phyloP scores from a whole-genome alignment of 2,797 vertebrate species.

The Eleutherodactylus coqui region DNA sequence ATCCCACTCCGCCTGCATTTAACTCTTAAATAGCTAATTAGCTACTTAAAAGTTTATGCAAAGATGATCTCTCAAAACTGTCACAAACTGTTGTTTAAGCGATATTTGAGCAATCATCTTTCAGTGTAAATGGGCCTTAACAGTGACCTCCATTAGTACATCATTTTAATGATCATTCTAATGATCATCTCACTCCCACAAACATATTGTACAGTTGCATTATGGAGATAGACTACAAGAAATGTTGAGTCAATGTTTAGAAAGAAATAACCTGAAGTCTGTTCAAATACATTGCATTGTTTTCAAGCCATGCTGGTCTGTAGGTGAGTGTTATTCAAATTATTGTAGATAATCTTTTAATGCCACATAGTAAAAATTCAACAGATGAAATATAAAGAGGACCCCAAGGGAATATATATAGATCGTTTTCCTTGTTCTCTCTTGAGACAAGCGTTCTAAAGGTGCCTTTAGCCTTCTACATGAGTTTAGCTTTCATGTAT shows the following conservation, averaged over 20 bases:
- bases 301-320: constrained; percentile 10
- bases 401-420: constrained; percentile 32
- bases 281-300: constrained; percentile 28
- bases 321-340: constrained; percentile 2
- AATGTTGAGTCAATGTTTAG: not conserved
- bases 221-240: not conserved
- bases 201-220: not conserved
- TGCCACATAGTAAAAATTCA: constrained; percentile 39
- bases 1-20: too few species aligned
- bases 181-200: not conserved
- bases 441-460: constrained; percentile 8
- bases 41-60: too few species aligned
- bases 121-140: too few species aligned
- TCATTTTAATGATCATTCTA: not conserved
- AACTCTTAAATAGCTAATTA: too few species aligned
- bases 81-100: too few species aligned
- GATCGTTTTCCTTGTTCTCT: constrained; percentile 31
- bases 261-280: constrained; percentile 14
- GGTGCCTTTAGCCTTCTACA: constrained; percentile 11
- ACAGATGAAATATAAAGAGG: constrained; percentile 36
- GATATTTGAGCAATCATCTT: too few species aligned
- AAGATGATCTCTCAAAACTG: too few species aligned
- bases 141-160: not conserved
- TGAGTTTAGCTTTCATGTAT: not conserved
- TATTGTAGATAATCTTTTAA: constrained; percentile 43